Evolutionary conservation across 1,140 invertebrate species (phyloP), one percentile per base, ranked within the genome.

Genomic region (Acyrthosiphon pisum): DNA sequence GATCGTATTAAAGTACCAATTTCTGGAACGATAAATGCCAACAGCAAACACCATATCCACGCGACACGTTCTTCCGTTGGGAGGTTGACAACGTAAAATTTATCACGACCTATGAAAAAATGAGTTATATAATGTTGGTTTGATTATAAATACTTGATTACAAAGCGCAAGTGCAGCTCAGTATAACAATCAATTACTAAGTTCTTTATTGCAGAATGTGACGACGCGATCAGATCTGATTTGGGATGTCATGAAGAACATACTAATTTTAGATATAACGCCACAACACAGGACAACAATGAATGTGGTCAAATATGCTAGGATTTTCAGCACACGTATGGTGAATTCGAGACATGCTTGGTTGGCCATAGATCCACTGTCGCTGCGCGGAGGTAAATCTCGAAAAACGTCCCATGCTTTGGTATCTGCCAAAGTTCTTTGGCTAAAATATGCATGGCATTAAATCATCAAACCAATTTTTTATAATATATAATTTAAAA

Each of bases 351-450:
- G 95, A 95, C 98, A 98, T 95, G 96, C 97, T 95, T 98, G 98
- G 95, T 97, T 98, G 91, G 97, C 97, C 96, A 98, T 98, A 50
- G 98, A 98, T 90, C 97, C 98, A 94, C 97, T 98, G 95, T 98
- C 98, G 94, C 97, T 96, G 95, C 98, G 98, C 93, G 97, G 97
- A 20, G 98, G 98, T 91, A 98, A 97, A 95, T 98, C 97, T 94
- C 98, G 96, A 96, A 99, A 99, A 30, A 99, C 98, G 96, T 99
- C 98, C 98, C 98, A 99, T 96, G 97, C 98, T 97, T 98, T 98
- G 93, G 98, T 98, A 95, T 98, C 98, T 94, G 96, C 96, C 94
- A 98, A 96, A 84, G 97, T 98, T 94, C 98, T 96, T 95, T 97
- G 97, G 94, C 98, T 98, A 96, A 46, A 94, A 94, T 60, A 37